These are phyloP conservation scores for Myotis daubentonii DNA, from an alignment of 2,797 vertebrate species.

Conservation along the genomic window DNA sequence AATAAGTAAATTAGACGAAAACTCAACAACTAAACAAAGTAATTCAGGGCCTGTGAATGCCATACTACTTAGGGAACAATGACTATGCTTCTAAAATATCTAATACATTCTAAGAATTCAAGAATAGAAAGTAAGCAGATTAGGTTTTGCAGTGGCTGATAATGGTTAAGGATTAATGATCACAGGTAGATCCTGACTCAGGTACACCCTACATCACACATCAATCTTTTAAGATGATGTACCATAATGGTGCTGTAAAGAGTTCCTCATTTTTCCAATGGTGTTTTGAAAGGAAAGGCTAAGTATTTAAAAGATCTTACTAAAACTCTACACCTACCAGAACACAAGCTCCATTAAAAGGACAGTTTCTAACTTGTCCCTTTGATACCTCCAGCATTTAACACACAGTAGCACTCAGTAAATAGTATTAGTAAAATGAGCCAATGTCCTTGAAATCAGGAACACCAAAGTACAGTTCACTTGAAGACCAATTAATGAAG, in stretches of 20 bases:
- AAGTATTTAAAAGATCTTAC: neutral
- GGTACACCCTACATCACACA: neutral
- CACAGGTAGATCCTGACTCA: neutral
- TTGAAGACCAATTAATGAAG: neutral
- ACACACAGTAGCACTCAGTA: neutral
- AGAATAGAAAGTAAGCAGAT: neutral
- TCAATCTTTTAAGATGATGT: neutral
- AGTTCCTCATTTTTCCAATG: neutral
- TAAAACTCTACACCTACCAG: neutral
- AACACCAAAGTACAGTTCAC: neutral
- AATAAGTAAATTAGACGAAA: neutral
- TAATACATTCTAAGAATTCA: neutral
- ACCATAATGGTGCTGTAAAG: neutral
- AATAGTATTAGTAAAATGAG: neutral
- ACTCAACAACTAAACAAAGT: neutral
- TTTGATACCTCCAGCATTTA: neutral
- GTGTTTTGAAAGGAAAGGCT: slow-evolving; percentile 7
- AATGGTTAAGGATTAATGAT: neutral
- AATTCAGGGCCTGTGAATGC: neutral
- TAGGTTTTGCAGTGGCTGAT: neutral
- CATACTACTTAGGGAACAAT: neutral
- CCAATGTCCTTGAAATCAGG: neutral
- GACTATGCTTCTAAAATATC: neutral
- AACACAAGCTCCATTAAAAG: neutral
- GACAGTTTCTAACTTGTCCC: neutral